Conservation (phyloP, 2,113 vertebrate genomes). For the Haemorhous mexicanus region DNA sequence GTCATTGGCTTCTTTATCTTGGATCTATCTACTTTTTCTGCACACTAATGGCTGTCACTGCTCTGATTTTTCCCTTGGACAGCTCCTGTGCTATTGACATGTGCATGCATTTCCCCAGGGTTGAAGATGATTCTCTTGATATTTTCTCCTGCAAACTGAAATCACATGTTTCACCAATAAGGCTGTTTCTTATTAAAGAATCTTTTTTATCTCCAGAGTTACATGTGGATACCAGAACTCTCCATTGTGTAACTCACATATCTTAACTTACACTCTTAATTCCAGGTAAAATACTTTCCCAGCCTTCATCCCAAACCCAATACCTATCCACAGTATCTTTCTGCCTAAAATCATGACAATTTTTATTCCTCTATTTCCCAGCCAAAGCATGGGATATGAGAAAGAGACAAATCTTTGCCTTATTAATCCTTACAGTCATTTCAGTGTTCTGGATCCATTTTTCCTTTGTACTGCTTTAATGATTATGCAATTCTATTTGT, state of each 20-base stretch:
- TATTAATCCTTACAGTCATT: background rate
- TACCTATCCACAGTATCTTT: background rate
- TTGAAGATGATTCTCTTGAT: background rate
- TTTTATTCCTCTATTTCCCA: background rate
- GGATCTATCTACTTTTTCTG: background rate
- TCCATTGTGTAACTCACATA: background rate
- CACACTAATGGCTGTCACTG: background rate
- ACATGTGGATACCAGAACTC: slow-evolving; percentile 24
- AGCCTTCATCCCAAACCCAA: background rate
- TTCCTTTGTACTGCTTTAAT: background rate
- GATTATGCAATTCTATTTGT: background rate
- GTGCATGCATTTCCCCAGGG: background rate
- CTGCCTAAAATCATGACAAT: background rate
- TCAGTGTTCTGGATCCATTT: background rate
- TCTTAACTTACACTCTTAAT: background rate
- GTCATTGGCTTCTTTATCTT: slow-evolving; percentile 19
- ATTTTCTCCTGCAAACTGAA: slow-evolving; percentile 23
- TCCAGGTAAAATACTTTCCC: background rate
- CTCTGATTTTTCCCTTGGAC: slow-evolving; percentile 33
- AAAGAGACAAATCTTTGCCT: background rate
- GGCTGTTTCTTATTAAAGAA: slow-evolving; percentile 39
- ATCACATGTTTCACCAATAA: slow-evolving; percentile 9
- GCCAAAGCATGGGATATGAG: background rate
- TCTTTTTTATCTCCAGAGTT: background rate
- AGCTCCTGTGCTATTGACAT: slow-evolving; percentile 9